Conservation (phyloP, 2,113 vertebrate species). For the Tichodroma muraria region DNA sequence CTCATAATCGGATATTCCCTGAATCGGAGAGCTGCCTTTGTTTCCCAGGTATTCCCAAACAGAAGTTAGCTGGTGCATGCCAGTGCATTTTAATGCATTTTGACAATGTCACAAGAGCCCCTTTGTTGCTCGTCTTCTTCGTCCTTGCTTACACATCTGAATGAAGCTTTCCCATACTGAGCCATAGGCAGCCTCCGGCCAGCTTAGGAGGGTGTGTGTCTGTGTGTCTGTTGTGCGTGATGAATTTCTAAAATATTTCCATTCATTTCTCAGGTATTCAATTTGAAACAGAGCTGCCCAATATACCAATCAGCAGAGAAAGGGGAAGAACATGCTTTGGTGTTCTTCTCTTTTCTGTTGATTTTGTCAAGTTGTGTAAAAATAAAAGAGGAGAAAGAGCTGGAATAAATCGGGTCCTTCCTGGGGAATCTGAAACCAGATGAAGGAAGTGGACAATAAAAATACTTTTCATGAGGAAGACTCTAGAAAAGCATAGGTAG, state of each 20-base stretch:
- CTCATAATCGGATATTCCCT: not conserved
- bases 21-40: slow-evolving; percentile 7
- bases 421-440: not conserved
- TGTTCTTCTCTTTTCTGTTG: not conserved
- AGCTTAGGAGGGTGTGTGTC: not conserved
- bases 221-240: not conserved
- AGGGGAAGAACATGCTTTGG: not conserved
- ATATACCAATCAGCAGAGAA: not conserved
- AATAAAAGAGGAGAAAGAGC: not conserved
- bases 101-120: slow-evolving; percentile 32
- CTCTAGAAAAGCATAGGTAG: not conserved
- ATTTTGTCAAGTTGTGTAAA: not conserved
- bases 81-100: slow-evolving; percentile 45
- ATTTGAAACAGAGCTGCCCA: not conserved
- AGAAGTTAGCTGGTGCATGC: slow-evolving; percentile 26
- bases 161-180: not conserved
- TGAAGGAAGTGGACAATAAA: not conserved
- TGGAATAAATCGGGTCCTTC: not conserved
- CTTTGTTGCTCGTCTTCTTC: slow-evolving; percentile 19
- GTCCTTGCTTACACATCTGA: not conserved
- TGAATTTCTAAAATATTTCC: not conserved
- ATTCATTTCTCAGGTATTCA: not conserved
- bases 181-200: not conserved
- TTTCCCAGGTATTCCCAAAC: slow-evolving; percentile 29
- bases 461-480: not conserved